Evolutionary conservation across 2,888 invertebrate genomes (phyloP), one percentile per base, ranked within the genome.

Genomic region (Deilephila elpenor): DNA sequence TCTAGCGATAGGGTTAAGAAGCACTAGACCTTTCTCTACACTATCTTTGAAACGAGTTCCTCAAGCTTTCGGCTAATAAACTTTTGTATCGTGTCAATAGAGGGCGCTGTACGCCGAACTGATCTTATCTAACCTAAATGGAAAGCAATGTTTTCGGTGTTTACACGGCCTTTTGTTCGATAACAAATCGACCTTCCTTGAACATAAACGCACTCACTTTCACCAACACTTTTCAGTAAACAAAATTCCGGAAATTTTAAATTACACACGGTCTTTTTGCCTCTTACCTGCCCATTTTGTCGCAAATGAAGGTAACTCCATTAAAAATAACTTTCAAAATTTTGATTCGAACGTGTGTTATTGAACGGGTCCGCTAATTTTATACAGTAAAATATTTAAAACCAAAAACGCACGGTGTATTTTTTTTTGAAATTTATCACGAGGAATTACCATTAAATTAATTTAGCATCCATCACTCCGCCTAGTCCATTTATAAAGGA

Each of bases 161-260:
- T 76, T 74, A 71, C 70, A 73, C 67, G 71, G 61, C 75, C 76
- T 78, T 80, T 79, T 76, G 73, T 75, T 72, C 60, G 75, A 51
- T 8, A 67, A 73, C 73, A 71, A 72, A 59, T 44, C 81, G 87
- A 85, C 93, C 93, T 93, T 91, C 89, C 75, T 78, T 76, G 70
- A 79, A 82, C 80, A 77, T 59, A 56, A 70, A 81, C 78, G 83
- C 77, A 86, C 81, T 87, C 76, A 90, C 92, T 94, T 93, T 93
- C 91, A 90, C 91, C 80, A 78, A 82, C 79, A 82, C 79, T 85
- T 88, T 89, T 89, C 85, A 86, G 86, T 88, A 88, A 90, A 90
- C 87, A 87, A 80, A 86, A 86, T 87, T 88, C 87, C 90, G 91
- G 91, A 91, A 90, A 91, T 84, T 85, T 82, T 78, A 76, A 80